phyloP scores from a whole-genome alignment of 1,140 invertebrate genomes.

The Anthonomus grandis region DNA sequence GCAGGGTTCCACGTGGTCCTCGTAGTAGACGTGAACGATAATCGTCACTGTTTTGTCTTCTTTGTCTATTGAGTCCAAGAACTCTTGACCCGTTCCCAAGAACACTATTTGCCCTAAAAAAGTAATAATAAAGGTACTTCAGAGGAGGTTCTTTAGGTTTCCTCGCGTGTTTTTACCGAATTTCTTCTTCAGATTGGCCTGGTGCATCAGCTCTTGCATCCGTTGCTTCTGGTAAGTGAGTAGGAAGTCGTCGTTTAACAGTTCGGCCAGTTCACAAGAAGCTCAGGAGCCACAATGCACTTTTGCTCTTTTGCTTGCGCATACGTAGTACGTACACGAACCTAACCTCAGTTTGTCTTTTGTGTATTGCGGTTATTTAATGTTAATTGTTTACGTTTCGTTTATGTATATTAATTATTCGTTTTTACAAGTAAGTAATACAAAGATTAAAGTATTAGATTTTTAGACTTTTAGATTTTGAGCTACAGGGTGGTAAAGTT shows the following conservation, averaged over 20 bases:
- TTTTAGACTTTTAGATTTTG: too few relatives aligned
- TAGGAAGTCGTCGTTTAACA: constrained; percentile 83
- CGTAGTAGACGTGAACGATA: constrained; percentile 89
- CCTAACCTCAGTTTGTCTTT: too few relatives aligned
- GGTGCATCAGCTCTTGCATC: constrained; percentile 84
- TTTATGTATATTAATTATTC: too few relatives aligned
- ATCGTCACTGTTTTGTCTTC: constrained; percentile 83
- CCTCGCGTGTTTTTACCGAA: constrained; percentile 54
- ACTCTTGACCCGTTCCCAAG: constrained; percentile 69
- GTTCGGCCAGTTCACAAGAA: constrained; percentile 78
- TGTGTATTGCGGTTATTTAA: too few relatives aligned
- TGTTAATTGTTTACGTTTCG: too few relatives aligned
- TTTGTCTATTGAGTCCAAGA: constrained; percentile 84
- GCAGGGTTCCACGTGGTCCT: constrained; percentile 71
- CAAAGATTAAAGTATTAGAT: too few relatives aligned
- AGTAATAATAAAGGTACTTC: neutral
- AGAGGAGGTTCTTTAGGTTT: too few relatives aligned
- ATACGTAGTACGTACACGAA: too few relatives aligned
- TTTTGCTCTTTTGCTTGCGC: too few relatives aligned
- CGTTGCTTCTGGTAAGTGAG: constrained; percentile 84
- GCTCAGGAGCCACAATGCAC: too few relatives aligned
- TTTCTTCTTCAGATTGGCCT: constrained; percentile 59
- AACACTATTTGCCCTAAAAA: constrained; percentile 57
- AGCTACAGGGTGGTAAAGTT: too few relatives aligned
- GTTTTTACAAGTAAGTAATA: too few relatives aligned